Evolutionary conservation across 1,140 invertebrate genomes (phyloP).

Genomic region (Drosophila parabipectinata): DNA sequence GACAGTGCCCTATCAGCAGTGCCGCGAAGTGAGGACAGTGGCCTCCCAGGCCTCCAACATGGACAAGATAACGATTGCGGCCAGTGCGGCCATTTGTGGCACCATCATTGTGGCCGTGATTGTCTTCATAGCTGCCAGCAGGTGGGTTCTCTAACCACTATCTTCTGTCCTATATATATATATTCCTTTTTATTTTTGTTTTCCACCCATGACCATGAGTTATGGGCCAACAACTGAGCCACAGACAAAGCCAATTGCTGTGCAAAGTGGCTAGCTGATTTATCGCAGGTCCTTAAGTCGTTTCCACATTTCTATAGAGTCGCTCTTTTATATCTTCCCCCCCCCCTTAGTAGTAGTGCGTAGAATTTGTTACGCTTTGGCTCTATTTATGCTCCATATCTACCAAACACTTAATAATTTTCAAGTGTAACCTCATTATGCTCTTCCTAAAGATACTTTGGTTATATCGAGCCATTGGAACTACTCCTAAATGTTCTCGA

Average conservation of each 20-base stretch:
- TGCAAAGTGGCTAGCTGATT: constrained; percentile 51
- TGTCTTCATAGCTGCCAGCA: constrained; percentile 93
- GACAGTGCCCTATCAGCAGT: constrained; percentile 93
- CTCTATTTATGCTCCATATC: constrained; percentile 23
- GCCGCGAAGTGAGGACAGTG: constrained; percentile 94
- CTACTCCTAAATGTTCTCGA: neutral
- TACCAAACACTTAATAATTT: constrained; percentile 27
- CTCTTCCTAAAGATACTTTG: neutral
- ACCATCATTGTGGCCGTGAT: constrained; percentile 95
- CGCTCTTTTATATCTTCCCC: neutral
- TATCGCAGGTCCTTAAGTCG: constrained; percentile 52
- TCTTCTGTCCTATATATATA: neutral
- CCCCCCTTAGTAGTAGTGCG: neutral
- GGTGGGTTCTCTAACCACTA: constrained; percentile 68
- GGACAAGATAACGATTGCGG: constrained; percentile 97
- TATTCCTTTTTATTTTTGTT: neutral
- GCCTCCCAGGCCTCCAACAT: constrained; percentile 92
- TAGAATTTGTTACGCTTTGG: constrained; percentile 31
- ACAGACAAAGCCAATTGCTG: constrained; percentile 45
- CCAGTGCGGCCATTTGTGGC: constrained; percentile 96
- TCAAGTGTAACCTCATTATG: constrained; percentile 20
- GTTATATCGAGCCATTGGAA: neutral
- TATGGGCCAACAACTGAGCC: constrained; percentile 41
- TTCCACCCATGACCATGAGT: constrained; percentile 17
- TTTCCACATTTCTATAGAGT: constrained; percentile 37